These are phyloP conservation scores for Parapristionchus giblindavisi DNA, from an alignment of 2,888 invertebrate species.

Conservation along the genomic window DNA sequence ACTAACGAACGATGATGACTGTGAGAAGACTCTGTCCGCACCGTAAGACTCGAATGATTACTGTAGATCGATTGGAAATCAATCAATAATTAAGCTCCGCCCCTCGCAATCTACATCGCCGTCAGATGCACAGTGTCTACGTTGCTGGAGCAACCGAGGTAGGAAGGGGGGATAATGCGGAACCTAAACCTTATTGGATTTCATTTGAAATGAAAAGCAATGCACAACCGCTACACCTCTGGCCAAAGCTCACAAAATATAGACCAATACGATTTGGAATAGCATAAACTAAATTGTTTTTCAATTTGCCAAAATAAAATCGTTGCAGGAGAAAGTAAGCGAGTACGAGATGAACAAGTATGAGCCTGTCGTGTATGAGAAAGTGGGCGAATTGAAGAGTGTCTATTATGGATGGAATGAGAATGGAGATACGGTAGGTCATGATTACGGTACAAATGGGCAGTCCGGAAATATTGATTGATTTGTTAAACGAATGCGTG, in stretches of 20 bases:
- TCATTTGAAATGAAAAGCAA: neutral
- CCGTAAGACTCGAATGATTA: neutral
- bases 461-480: too few species aligned
- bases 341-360: slow-evolving; percentile 24
- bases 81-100: neutral
- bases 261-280: too few species aligned
- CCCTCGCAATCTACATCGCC: neutral
- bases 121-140: slow-evolving; percentile 25
- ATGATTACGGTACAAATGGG: too few species aligned
- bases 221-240: too few species aligned
- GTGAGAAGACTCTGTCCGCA: too few species aligned
- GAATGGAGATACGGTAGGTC: neutral
- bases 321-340: neutral
- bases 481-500: too few species aligned
- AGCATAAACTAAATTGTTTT: neutral
- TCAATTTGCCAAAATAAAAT: neutral
- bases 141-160: neutral
- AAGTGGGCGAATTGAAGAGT: slow-evolving; percentile 16
- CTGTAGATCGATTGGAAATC: neutral
- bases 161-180: neutral
- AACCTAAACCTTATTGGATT: neutral
- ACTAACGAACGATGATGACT: neutral
- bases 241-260: too few species aligned
- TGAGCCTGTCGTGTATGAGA: slow-evolving; percentile 18
- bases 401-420: slow-evolving; percentile 1